A percentile compares a stretch with the other conserved stretches of the same genome.
Evolutionary conservation across 2,113 vertebrate species (phyloP).

Genomic region (Chrysemys picta): DNA sequence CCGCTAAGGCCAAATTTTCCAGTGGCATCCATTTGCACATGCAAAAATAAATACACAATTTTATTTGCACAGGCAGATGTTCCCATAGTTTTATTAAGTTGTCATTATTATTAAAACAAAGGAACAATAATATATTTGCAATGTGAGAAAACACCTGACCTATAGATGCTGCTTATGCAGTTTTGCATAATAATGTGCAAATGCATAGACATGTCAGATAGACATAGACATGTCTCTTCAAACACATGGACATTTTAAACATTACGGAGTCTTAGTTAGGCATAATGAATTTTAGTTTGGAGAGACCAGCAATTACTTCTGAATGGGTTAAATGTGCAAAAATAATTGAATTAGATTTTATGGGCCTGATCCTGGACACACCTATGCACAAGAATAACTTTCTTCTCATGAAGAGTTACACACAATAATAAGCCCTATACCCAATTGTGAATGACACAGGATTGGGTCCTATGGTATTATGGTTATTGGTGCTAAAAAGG

Average conservation of each 20-base stretch:
- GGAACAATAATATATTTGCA: neutral
- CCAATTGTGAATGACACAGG: neutral
- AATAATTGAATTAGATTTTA: neutral
- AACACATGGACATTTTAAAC: neutral
- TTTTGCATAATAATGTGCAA: neutral
- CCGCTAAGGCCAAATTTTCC: conserved; percentile 52
- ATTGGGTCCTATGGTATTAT: neutral
- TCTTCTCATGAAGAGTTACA: accelerated
- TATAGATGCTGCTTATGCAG: neutral
- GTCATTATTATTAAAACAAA: neutral
- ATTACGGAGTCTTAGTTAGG: neutral
- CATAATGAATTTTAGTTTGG: conserved; percentile 7
- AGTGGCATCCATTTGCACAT: conserved; percentile 17
- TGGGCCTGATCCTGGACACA: accelerated
- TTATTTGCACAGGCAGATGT: conserved; percentile 25
- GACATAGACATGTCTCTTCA: too few species aligned
- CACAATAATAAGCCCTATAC: accelerated
- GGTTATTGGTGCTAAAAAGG: neutral
- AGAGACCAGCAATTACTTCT: neutral
- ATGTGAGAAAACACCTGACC: neutral
- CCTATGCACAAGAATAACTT: neutral
- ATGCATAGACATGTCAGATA: neutral
- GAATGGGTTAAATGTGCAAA: neutral
- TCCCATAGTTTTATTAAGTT: neutral
- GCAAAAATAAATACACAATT: neutral